Conservation (phyloP, 2,888 invertebrate species). For the Teleiodes luculella region DNA sequence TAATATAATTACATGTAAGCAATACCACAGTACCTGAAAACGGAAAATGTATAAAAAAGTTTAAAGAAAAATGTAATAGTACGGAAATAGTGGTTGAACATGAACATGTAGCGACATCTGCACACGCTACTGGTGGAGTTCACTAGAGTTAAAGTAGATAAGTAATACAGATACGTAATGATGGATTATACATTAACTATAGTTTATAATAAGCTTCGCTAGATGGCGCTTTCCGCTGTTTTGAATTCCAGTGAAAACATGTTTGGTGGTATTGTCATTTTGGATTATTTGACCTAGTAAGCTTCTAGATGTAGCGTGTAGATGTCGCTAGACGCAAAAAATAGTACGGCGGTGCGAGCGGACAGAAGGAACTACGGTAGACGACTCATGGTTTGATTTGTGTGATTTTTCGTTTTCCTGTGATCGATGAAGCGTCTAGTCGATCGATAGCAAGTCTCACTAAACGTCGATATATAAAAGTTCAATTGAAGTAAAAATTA, state of each 20-base stretch:
- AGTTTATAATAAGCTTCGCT: background rate
- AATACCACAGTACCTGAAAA: conserved; percentile 75
- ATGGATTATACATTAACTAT: background rate
- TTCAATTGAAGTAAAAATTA: background rate
- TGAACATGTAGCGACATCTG: conserved; percentile 34
- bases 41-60: conserved; percentile 43
- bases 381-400: conserved; percentile 14
- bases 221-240: background rate
- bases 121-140: background rate
- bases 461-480: background rate
- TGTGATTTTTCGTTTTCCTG: background rate
- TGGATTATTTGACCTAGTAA: background rate
- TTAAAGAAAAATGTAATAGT: conserved; percentile 54
- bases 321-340: conserved; percentile 7
- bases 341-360: conserved; percentile 10
- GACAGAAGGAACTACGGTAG: conserved; percentile 6
- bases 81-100: conserved; percentile 57
- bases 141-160: background rate
- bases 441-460: background rate
- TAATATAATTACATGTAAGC: conserved; percentile 67
- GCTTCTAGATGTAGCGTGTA: background rate
- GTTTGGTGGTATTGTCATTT: background rate
- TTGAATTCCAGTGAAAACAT: background rate
- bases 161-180: background rate
- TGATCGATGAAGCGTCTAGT: background rate